Conservation (phyloP, 2,113 vertebrate species). For the Syngnathus floridae region DNA sequence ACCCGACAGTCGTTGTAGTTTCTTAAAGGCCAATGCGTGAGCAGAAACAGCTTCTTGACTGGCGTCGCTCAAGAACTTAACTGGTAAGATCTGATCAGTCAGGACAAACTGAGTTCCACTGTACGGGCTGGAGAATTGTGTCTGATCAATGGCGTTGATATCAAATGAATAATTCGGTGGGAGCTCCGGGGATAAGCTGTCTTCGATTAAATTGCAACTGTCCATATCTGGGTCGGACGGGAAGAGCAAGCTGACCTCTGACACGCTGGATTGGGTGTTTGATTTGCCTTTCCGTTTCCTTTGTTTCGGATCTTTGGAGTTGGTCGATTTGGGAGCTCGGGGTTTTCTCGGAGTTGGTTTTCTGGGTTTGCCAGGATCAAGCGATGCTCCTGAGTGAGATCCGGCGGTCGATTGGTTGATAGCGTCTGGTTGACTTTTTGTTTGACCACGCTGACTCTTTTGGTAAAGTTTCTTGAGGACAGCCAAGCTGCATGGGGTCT, state of each 20-base stretch:
- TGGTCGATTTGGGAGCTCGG: slow-evolving; percentile 69
- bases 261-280: slow-evolving; percentile 59
- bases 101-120: slow-evolving; percentile 89
- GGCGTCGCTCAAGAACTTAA: slow-evolving; percentile 91
- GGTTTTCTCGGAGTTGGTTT: slow-evolving; percentile 75
- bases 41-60: slow-evolving; percentile 80
- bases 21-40: slow-evolving; percentile 47
- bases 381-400: slow-evolving; percentile 52
- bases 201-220: slow-evolving; percentile 90
- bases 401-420: slow-evolving; percentile 52
- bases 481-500: slow-evolving; percentile 82
- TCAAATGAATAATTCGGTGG: slow-evolving; percentile 92
- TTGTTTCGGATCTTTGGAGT: slow-evolving; percentile 73
- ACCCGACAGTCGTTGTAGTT: slow-evolving; percentile 25
- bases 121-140: slow-evolving; percentile 88
- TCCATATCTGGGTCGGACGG: slow-evolving; percentile 86
- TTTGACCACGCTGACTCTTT: slow-evolving; percentile 76
- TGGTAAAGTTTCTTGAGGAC: slow-evolving; percentile 91
- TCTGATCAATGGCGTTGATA: slow-evolving; percentile 88
- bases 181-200: slow-evolving; percentile 88
- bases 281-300: slow-evolving; percentile 72
- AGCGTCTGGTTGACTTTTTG: slow-evolving; percentile 27
- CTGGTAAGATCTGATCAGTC: slow-evolving; percentile 89
- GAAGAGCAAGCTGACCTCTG: slow-evolving; percentile 77
- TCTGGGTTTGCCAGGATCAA: slow-evolving; percentile 64